Evolutionary conservation across 2,113 vertebrate genomes (phyloP), one percentile per base, ranked within the genome.

Genomic region (Strix uralensis): DNA sequence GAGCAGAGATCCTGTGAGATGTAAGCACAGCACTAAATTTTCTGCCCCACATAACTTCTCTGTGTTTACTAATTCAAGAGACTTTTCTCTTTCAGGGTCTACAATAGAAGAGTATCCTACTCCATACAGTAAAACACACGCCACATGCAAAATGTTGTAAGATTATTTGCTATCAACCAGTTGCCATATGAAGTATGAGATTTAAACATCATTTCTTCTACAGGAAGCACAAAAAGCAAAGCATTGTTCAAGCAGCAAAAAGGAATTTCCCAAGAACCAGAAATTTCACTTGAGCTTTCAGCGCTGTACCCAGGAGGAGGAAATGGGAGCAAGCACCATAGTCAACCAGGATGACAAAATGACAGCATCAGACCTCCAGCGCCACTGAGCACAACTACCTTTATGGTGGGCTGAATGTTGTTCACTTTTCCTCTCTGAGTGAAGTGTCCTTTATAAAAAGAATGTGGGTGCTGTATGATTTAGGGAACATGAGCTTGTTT

Each of bases 401-500:
- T 46, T 12, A 15, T 3, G 4, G 13, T 44, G 61, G 19, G 30
- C 23, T 63, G 54, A 40, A 17, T 9, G 47, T n/a, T 42, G 46
- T 9, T 52, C 11, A 17, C 32, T 21, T 40, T 47, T 55, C 51
- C 26, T 38, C 32, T n/a, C 16, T 40, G 42, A 67, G 54, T 29
- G 17, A 78, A 29, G 2, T 9, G 12, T 22, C 32, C 49, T 38
- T 49, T 58, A 16, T 6, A 49, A 18, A 61, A 59, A 85, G 17
- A n/a, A n/a, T 0, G 1, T 18, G 23, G 23, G 30, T 6, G 58
- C 40, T 25, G 15, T 5, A 36, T 16, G 14, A 23, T 25, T 52
- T 22, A n/a, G 29, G 3, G 15, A 55, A 38, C 0, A 0, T 1
- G 4, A 27, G 15, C 16, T n/a, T 44, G 51, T 55, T 34, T 69